Percentiles rank a stretch among this genome's conserved stretches.
These are phyloP conservation scores for Lophius piscatorius DNA, from an alignment of 2,113 vertebrate species.

Conservation along the genomic window DNA sequence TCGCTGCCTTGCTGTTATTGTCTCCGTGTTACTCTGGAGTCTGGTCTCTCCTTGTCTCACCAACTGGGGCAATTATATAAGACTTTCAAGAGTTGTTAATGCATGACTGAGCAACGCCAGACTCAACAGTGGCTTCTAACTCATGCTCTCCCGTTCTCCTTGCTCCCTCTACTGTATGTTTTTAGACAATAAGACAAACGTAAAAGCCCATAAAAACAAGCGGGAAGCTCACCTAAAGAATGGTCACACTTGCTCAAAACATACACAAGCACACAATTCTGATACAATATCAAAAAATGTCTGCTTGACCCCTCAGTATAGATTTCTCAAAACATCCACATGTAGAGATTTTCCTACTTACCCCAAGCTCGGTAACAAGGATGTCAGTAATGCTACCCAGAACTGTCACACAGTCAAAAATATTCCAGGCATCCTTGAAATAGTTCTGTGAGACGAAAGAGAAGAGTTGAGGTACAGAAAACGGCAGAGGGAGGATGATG, in stretches of 20 bases:
- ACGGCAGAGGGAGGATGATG: not conserved
- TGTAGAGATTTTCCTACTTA: conserved; percentile 74
- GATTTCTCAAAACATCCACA: conserved; percentile 7
- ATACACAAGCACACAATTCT: not conserved
- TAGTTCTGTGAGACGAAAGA: conserved; percentile 86
- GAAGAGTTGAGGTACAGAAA: conserved; percentile 2
- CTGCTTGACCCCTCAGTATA: not conserved
- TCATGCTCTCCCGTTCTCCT: conserved; percentile 32
- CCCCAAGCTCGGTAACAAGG: conserved; percentile 94
- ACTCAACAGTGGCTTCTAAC: conserved; percentile 49
- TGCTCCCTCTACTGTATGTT: conserved; percentile 34
- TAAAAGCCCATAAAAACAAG: conserved; percentile 23
- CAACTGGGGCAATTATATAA: conserved; percentile 81
- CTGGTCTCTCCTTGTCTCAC: conserved; percentile 52
- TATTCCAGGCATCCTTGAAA: conserved; percentile 96
- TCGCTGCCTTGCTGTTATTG: conserved; percentile 36
- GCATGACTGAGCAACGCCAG: conserved; percentile 71
- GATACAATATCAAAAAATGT: not conserved
- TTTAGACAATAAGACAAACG: conserved; percentile 38
- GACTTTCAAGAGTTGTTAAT: conserved; percentile 74
- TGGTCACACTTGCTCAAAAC: conserved; percentile 1
- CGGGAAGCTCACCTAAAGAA: conserved; percentile 13
- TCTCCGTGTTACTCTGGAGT: conserved; percentile 35
- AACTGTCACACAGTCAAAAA: conserved; percentile 97
- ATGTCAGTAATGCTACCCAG: conserved; percentile 97